phyloP scores from a whole-genome alignment of 2,797 vertebrate species.

The Pristis pectinata region DNA sequence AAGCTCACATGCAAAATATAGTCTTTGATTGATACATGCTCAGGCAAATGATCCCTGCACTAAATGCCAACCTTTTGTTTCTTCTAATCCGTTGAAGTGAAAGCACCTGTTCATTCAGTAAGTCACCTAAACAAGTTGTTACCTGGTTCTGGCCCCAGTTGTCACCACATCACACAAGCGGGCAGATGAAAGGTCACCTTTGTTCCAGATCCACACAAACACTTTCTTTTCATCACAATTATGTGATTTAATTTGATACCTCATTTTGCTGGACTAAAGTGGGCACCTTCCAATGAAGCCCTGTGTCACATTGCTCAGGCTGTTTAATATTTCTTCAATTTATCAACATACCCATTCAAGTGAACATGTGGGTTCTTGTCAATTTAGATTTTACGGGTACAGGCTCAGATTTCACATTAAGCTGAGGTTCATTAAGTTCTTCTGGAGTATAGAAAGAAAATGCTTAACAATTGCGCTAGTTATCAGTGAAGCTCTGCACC shows the following conservation, averaged over 20 bases:
- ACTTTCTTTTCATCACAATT: slow-evolving; percentile 41
- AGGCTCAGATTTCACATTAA: too few species aligned
- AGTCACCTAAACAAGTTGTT: slow-evolving; percentile 43
- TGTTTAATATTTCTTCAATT: neutral
- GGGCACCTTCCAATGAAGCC: neutral
- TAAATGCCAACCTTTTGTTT: slow-evolving; percentile 45
- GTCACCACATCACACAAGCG: slow-evolving; percentile 46
- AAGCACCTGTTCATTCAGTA: slow-evolving; percentile 50
- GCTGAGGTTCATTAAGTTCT: too few species aligned
- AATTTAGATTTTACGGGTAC: too few species aligned
- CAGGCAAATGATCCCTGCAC: slow-evolving; percentile 39
- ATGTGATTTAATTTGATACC: slow-evolving; percentile 13
- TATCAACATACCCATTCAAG: slow-evolving; percentile 1
- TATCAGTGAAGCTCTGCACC: too few species aligned
- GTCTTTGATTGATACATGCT: slow-evolving; percentile 23
- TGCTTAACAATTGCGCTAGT: too few species aligned
- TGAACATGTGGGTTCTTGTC: too few species aligned
- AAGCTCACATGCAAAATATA: neutral
- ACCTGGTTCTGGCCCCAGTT: slow-evolving; percentile 41
- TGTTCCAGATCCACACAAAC: slow-evolving; percentile 40
- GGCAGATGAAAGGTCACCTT: slow-evolving; percentile 43
- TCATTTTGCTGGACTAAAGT: neutral
- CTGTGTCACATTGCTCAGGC: too few species aligned
- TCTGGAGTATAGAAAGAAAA: too few species aligned
- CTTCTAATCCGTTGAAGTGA: slow-evolving; percentile 45